Percentiles rank a stretch among this genome's conserved stretches.
phyloP scores from a whole-genome alignment of 2,113 vertebrate species.

The Notarius lentiginosus region DNA sequence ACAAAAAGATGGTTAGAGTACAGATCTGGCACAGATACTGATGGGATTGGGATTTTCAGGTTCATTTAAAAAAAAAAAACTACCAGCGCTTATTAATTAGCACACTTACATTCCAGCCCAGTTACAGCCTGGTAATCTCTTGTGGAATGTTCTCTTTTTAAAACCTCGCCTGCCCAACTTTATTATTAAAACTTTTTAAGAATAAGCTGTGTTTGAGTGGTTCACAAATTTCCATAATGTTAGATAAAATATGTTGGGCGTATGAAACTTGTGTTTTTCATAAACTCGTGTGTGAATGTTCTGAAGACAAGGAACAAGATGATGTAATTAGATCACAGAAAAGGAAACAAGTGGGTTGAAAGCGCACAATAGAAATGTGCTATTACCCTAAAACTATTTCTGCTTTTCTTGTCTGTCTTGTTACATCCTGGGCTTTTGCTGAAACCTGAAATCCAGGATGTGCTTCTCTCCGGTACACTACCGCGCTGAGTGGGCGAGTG shows the following conservation, averaged over 20 bases:
- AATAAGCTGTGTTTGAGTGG: background rate
- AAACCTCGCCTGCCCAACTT: background rate
- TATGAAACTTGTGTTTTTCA: background rate
- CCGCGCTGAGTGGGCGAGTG: slow-evolving; percentile 78
- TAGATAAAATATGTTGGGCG: background rate
- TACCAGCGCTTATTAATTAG: background rate
- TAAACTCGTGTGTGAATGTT: background rate
- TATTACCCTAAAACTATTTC: background rate
- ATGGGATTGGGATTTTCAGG: background rate
- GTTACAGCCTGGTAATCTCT: background rate
- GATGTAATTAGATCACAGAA: background rate
- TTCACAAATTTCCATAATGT: background rate
- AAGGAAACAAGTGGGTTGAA: background rate
- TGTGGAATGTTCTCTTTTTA: background rate
- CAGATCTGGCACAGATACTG: background rate
- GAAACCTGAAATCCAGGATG: slow-evolving; percentile 66
- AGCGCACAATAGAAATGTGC: background rate
- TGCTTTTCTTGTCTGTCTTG: slow-evolving; percentile 1
- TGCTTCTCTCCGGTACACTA: slow-evolving; percentile 83
- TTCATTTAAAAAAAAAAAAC: background rate
- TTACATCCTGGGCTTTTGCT: background rate
- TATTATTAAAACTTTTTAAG: background rate
- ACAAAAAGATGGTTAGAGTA: background rate
- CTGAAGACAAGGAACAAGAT: background rate
- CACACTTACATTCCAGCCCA: background rate